Evolutionary conservation across 2,113 vertebrate species (phyloP).

Genomic region (Craseonycteris thonglongyai): DNA sequence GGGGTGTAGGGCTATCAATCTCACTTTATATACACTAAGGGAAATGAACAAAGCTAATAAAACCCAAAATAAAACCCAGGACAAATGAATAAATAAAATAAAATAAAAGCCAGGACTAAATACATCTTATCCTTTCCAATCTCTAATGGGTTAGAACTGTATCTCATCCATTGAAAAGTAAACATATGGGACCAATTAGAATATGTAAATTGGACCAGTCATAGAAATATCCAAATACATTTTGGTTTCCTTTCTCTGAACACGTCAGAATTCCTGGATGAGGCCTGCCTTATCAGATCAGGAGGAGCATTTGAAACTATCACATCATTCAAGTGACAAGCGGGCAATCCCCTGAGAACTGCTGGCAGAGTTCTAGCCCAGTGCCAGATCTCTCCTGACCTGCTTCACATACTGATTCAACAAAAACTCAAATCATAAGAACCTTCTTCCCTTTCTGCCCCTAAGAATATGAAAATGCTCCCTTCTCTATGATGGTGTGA

Average conservation of each 20-base stretch:
- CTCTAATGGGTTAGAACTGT: background rate
- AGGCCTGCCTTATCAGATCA: background rate
- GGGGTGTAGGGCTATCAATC: background rate
- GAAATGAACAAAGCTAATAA: background rate
- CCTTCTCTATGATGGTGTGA: background rate
- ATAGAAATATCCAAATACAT: background rate
- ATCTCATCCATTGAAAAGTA: background rate
- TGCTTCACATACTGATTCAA: background rate
- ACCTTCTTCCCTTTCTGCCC: background rate
- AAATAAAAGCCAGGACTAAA: background rate
- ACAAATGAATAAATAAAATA: too few relatives aligned
- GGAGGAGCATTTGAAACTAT: background rate
- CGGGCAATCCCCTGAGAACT: background rate
- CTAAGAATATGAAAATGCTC: background rate
- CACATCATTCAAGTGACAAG: accelerated
- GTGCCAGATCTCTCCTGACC: background rate
- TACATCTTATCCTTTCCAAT: background rate
- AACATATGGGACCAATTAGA: background rate
- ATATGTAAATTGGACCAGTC: background rate
- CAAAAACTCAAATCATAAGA: background rate
- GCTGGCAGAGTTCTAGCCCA: accelerated
- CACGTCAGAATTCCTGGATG: background rate
- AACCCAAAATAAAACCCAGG: background rate
- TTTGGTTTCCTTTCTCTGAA: background rate
- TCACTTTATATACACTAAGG: background rate